phyloP scores from a whole-genome alignment of 2,888 invertebrate genomes.

The Muschampia plurimacula region DNA sequence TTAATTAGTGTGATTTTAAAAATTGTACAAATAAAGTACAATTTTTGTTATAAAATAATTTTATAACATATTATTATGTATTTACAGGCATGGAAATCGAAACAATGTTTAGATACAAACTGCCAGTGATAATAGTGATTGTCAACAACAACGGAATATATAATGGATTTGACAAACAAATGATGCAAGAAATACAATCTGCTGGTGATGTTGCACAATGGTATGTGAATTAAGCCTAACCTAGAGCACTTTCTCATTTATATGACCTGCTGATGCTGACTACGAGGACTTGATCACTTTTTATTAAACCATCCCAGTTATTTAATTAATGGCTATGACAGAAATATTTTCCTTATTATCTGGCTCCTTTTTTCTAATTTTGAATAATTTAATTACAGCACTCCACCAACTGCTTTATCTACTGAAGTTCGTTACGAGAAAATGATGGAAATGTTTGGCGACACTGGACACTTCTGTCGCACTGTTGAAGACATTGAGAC shows the following conservation, averaged over 20 bases:
- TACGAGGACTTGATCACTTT: no score
- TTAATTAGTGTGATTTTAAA: no score
- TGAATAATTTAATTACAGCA: slow-evolving; percentile 78
- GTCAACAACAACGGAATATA: slow-evolving; percentile 99
- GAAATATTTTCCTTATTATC: no score
- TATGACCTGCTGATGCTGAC: no score
- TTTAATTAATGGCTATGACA: no score
- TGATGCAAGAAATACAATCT: slow-evolving; percentile 89
- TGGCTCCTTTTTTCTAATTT: neutral
- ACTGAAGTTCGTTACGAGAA: slow-evolving; percentile 94
- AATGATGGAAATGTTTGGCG: slow-evolving; percentile 95
- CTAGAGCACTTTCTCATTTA: neutral
- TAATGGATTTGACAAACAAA: slow-evolving; percentile 92
- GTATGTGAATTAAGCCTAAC: slow-evolving; percentile 72
- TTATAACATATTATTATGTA: neutral
- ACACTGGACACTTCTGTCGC: slow-evolving; percentile 91
- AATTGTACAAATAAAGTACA: no score
- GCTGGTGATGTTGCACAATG: slow-evolving; percentile 90
- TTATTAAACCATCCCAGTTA: no score
- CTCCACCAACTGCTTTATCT: slow-evolving; percentile 93
- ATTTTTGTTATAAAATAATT: no score
- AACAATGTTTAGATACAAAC: slow-evolving; percentile 96
- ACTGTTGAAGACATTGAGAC: slow-evolving; percentile 91
- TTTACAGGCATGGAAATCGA: slow-evolving; percentile 97
- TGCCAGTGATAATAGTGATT: slow-evolving; percentile 95